Conservation (phyloP, 1,140 invertebrate species). For the Macrocentrus cingulum region DNA sequence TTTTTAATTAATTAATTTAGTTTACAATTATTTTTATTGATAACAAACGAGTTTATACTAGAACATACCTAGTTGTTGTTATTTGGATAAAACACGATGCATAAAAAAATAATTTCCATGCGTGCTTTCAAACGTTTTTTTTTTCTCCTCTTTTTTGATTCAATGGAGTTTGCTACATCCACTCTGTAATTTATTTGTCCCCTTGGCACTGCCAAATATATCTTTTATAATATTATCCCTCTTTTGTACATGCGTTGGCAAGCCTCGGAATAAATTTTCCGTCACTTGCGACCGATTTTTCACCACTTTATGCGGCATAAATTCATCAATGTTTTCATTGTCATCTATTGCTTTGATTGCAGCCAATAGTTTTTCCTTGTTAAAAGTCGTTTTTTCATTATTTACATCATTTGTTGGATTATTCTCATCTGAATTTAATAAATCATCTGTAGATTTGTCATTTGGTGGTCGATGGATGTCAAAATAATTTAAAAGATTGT, state of each 20-base stretch:
- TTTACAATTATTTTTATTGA: no score
- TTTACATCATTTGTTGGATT: constrained; percentile 31
- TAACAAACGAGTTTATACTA: no score
- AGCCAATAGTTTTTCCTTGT: constrained; percentile 65
- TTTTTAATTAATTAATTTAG: no score
- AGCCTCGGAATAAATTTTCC: constrained; percentile 50
- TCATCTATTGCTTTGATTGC: constrained; percentile 68
- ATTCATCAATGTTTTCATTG: constrained; percentile 61
- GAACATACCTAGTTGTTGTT: no score
- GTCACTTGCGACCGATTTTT: constrained; percentile 45
- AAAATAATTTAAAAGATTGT: no score
- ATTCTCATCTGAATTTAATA: neutral
- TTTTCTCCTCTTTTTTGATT: neutral
- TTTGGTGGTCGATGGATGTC: neutral
- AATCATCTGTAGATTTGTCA: no score
- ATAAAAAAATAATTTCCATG: neutral
- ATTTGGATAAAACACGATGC: no score
- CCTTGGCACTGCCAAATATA: constrained; percentile 42
- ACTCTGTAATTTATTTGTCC: constrained; percentile 28
- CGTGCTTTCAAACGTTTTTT: neutral
- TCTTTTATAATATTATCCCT: constrained; percentile 51
- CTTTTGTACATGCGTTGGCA: constrained; percentile 46
- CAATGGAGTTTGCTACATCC: constrained; percentile 34
- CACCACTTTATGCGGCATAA: constrained; percentile 37
- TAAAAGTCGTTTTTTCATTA: constrained; percentile 45